Conservation (phyloP, 2,888 invertebrate species). For the Acleris holmiana region DNA sequence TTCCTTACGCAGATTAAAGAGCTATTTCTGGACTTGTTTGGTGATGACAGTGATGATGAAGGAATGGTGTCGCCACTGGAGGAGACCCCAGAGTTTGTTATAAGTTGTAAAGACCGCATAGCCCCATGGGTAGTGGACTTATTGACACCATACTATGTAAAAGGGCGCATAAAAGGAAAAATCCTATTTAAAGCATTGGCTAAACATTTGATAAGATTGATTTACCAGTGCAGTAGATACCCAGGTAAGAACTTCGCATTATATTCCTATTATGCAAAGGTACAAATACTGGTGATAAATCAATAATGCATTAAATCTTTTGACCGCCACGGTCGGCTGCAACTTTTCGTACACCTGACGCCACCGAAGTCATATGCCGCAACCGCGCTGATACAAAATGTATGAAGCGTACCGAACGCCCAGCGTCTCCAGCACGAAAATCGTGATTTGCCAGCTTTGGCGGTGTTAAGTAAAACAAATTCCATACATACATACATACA, state of each 20-base stretch:
- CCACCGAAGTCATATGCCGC: too few species aligned
- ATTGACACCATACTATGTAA: conserved; percentile 86
- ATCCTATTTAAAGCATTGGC: conserved; percentile 85
- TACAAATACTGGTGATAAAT: too few species aligned
- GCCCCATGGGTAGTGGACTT: conserved; percentile 86
- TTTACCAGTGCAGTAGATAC: conserved; percentile 82
- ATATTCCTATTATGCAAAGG: too few species aligned
- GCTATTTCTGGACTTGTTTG: conserved; percentile 74
- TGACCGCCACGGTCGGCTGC: too few species aligned
- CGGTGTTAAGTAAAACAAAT: too few species aligned
- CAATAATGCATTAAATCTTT: too few species aligned
- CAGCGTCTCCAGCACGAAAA: too few species aligned
- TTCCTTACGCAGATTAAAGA: conserved; percentile 68
- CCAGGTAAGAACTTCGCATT: conserved; percentile 69
- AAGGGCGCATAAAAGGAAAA: conserved; percentile 84
- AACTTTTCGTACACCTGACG: too few species aligned
- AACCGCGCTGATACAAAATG: too few species aligned
- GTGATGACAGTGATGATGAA: conserved; percentile 81
- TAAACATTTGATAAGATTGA: conserved; percentile 84
- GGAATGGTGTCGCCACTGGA: conserved; percentile 79
- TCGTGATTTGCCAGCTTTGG: too few species aligned
- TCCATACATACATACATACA: too few species aligned
- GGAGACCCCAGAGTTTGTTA: conserved; percentile 77
- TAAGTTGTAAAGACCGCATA: conserved; percentile 83
- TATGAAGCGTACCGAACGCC: too few species aligned